Conservation (phyloP, 2,797 vertebrate genomes). For the Xenops minutus region DNA sequence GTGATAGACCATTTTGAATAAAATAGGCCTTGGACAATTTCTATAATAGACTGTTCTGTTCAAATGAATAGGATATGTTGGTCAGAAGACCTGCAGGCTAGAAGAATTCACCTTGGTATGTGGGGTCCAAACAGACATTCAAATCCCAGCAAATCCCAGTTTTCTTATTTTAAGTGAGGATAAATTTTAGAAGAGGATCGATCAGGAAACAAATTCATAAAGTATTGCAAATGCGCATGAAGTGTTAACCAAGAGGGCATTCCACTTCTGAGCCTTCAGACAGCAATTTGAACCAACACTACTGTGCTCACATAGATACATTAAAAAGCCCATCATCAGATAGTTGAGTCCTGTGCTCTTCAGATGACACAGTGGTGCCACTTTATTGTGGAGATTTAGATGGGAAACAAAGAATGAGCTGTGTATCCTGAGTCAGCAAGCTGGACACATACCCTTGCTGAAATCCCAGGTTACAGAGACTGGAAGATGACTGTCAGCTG, state of each 20-base stretch:
- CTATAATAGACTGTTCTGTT: slow-evolving; percentile 8
- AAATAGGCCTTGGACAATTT: slow-evolving; percentile 19
- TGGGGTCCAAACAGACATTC: not conserved
- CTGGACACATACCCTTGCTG: not conserved
- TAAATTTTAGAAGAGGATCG: not conserved
- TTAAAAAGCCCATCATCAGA: not conserved
- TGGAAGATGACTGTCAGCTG: not conserved
- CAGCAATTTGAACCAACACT: not conserved
- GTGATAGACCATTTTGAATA: slow-evolving; percentile 24
- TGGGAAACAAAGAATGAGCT: not conserved
- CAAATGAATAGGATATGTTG: not conserved
- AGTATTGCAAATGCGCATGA: not conserved
- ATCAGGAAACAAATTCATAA: not conserved
- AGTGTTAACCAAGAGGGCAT: not conserved
- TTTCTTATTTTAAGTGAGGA: not conserved
- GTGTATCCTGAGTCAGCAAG: not conserved
- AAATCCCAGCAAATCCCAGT: not conserved
- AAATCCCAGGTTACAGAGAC: not conserved
- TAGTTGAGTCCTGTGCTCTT: not conserved
- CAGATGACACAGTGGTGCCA: not conserved
- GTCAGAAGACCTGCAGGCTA: not conserved
- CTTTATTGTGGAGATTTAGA: not conserved
- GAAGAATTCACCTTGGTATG: not conserved
- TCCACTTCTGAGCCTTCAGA: not conserved
- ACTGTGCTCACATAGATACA: not conserved